Base-by-base conservation (phyloP, 2,888 invertebrate species). In the Pterobdella sp. region DNA sequence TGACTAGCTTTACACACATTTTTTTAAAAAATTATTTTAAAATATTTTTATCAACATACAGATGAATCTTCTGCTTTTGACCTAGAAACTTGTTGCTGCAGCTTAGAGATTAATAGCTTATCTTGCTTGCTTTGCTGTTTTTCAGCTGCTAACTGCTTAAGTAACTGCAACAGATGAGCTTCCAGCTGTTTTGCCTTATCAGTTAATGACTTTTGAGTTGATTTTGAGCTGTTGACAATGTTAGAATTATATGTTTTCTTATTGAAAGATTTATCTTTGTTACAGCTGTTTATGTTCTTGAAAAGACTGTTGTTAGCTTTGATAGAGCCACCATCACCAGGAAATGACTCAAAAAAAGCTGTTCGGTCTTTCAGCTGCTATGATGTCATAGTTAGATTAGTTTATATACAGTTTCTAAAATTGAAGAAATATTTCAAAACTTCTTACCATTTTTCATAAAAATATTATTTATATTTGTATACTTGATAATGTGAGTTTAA, bases 161-260 rank as follows among this genome's bases (percentile, higher is more conserved):
- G 80, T 68, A 81, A 75, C 36, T 80, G 80, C 65, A 80, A 79
- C 29, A 80, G 77, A 75, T 80, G 79, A 64, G 76, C 74, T 77
- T 80, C 81, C 66, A 80, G 74, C 7, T 74, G 68, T 35, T 71
- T 56, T 36, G 63, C 36, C 63, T 63, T 63, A 26, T 56, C 29
- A 29, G 31, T 63, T 18, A 31, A 34, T 68, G 68, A 14, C 10
- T 34, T 3, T 37, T 32, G 22, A 26, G 68, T 68, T 7, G 7
- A 18, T 3, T 56, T 56, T 22, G 18, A 26, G 60, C 26, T 56
- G 60, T 56, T 56, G n/a, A n/a, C n/a, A n/a, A 56, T 22, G 26
- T 4, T 3, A 56, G 60, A 26, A 3, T 7, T 56, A n/a, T n/a
- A n/a, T n/a, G n/a, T n/a, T 56, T 56, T 56, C 18, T 42, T 42